Conservation (phyloP, 1,140 invertebrate genomes). For the Drosophila ercepeae region DNA sequence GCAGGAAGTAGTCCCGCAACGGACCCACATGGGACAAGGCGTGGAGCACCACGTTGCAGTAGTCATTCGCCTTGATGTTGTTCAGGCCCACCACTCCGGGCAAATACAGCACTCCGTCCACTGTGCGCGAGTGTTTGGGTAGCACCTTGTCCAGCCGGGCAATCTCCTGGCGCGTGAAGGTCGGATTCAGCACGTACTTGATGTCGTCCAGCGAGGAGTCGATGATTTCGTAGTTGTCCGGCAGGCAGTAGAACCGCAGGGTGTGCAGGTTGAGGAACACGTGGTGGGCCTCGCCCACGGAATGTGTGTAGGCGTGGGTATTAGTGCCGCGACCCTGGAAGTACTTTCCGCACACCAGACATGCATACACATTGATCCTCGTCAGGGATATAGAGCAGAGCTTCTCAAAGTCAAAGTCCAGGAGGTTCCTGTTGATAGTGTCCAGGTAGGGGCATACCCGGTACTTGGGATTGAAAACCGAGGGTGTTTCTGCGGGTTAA, state of each 20-base stretch:
- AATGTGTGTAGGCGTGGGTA: slow-evolving; percentile 99
- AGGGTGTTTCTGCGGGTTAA: slow-evolving; percentile 64
- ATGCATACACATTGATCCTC: slow-evolving; percentile 99
- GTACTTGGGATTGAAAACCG: slow-evolving; percentile 82
- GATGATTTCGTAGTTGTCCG: slow-evolving; percentile 99
- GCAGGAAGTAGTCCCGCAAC: slow-evolving; percentile 96
- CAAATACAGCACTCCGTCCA: slow-evolving; percentile 96
- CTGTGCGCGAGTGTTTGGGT: slow-evolving; percentile 95
- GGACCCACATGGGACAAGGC: slow-evolving; percentile 97
- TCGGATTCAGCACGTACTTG: slow-evolving; percentile 99
- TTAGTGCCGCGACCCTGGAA: slow-evolving; percentile 99
- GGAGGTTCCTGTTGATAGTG: slow-evolving; percentile 97
- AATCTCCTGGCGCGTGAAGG: slow-evolving; percentile 93
- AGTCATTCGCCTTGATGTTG: slow-evolving; percentile 99
- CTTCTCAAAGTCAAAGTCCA: slow-evolving; percentile 99
- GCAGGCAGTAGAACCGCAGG: slow-evolving; percentile 99
- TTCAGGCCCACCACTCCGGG: slow-evolving; percentile 99
- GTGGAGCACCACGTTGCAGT: slow-evolving; percentile 99
- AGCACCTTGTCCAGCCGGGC: slow-evolving; percentile 89
- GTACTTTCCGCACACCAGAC: slow-evolving; percentile 99
- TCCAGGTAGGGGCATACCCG: slow-evolving; percentile 95
- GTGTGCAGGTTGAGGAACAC: slow-evolving; percentile 99
- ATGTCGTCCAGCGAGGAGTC: slow-evolving; percentile 99
- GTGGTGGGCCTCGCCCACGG: slow-evolving; percentile 98
- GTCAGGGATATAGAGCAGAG: slow-evolving; percentile 99